A percentile compares a stretch with the other conserved stretches of the same genome.
Evolutionary conservation across 2,888 invertebrate species (phyloP).

Genomic region (Phorcus lineatus): DNA sequence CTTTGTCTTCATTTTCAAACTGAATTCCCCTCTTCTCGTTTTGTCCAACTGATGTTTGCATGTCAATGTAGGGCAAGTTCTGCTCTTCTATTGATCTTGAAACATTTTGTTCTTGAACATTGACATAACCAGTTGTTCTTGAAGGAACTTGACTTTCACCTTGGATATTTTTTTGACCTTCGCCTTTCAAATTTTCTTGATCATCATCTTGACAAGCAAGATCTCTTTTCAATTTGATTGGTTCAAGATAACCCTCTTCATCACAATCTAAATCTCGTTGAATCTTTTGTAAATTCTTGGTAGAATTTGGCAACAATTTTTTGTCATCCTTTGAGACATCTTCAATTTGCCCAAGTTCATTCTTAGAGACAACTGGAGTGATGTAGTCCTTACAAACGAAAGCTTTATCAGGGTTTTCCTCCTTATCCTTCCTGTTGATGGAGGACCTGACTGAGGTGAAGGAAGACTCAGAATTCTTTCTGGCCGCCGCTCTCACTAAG

Average conservation of each 20-base stretch:
- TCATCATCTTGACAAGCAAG: not conserved
- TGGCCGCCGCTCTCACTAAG: not conserved
- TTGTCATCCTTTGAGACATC: slow-evolving; percentile 5
- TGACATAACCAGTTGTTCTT: not conserved
- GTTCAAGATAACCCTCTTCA: not conserved
- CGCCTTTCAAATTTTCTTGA: not conserved
- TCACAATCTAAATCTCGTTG: not conserved
- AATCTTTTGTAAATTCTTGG: not conserved
- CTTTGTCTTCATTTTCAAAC: not conserved
- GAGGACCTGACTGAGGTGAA: slow-evolving; percentile 8
- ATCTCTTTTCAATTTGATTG: not conserved
- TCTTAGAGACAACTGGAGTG: slow-evolving; percentile 21
- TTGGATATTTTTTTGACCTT: not conserved
- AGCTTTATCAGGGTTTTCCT: slow-evolving; percentile 15
- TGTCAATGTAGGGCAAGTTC: not conserved
- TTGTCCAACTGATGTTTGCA: not conserved
- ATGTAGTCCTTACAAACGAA: slow-evolving; percentile 28
- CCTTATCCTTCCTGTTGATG: not conserved
- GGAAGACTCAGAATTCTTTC: slow-evolving; percentile 16
- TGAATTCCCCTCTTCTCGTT: not conserved
- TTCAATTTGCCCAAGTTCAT: not conserved
- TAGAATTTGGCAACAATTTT: not conserved
- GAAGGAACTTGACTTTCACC: not conserved
- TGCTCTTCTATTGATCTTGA: not conserved
- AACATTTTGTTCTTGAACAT: not conserved